Conservation (phyloP, 2,888 invertebrate genomes). For the Omphaloscelis lunosa region DNA sequence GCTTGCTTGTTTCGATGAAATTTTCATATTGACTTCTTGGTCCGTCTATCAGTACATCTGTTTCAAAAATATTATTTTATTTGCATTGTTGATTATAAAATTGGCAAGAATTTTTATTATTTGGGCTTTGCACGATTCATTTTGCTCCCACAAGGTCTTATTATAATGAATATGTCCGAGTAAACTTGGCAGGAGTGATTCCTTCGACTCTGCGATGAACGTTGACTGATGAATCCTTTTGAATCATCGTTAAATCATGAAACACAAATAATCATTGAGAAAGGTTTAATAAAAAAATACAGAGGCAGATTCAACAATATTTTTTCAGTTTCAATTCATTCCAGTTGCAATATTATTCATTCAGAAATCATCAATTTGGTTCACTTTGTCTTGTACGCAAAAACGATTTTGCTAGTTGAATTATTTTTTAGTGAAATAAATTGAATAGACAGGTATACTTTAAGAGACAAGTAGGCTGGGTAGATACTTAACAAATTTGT, state of each 20-base stretch:
- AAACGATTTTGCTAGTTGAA: neutral
- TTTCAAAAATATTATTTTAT: constrained; percentile 3
- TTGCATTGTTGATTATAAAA: neutral
- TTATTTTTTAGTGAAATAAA: neutral
- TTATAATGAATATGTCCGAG: constrained; percentile 19
- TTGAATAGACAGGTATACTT: neutral
- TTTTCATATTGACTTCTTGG: neutral
- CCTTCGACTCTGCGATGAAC: constrained; percentile 26
- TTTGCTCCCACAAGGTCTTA: constrained; percentile 9
- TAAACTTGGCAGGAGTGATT: constrained; percentile 34
- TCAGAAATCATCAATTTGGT: neutral
- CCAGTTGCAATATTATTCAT: neutral
- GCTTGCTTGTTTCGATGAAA: neutral
- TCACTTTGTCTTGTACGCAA: neutral
- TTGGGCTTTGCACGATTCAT: neutral
- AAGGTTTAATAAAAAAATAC: constrained; percentile 6
- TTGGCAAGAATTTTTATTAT: constrained; percentile 1
- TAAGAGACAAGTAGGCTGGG: neutral
- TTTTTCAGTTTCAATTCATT: neutral
- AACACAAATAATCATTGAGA: constrained; percentile 14
- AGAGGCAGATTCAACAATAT: neutral
- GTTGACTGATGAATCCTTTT: constrained; percentile 48
- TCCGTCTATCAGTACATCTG: neutral
- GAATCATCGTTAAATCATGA: constrained; percentile 38
- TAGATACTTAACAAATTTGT: neutral